Evolutionary conservation across 2,113 vertebrate species (phyloP), one percentile per base, ranked within the genome.

Genomic region (Rhea pennata): DNA sequence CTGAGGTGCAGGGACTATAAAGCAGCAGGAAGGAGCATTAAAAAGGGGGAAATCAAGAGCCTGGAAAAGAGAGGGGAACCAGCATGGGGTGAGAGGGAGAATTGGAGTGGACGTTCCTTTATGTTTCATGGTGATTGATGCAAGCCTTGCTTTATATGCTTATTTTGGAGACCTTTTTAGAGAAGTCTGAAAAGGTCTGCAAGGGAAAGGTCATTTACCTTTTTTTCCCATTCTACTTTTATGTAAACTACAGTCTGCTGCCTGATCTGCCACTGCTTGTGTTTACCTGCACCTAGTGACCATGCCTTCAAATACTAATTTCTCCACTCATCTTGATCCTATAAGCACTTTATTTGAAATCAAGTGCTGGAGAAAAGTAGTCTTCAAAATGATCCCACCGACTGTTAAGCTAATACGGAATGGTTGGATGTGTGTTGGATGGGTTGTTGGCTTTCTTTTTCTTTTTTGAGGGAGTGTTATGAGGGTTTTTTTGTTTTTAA

Each of bases 11-110:
- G 22, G n/a, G 66, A 26, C 89, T 91, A 77, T 95, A 95, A 96
- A 87, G 51, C 83, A 89, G 69, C 86, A 84, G 78, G 78, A 75
- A 77, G 12, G 23, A 88, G 36, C 53, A 82, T 59, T 79, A 54
- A 48, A 90, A 89, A 72, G 91, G 82, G 58, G 77, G 69, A 94
- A 78, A 88, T 71, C 2, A 9, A 93, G 92, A 91, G 51, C 22
- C 74, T 95, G 84, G 90, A 93, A 85, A 87, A 58, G 33, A 92
- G 26, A 90, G 36, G 36, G 76, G 85, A 87, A 87, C 29, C 76
- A 96, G 88, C 27, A 59, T 77, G 79, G 36, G 69, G 17, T 1
- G 4, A 59, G 20, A 33, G 21, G 5, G 2, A 6, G 56, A 29
- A 90, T 58, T 88, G 53, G 46, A 85, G 31, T 29, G 44, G 58